Base-by-base conservation (phyloP, 2,888 invertebrate species). In the Urechis unicinctus region DNA sequence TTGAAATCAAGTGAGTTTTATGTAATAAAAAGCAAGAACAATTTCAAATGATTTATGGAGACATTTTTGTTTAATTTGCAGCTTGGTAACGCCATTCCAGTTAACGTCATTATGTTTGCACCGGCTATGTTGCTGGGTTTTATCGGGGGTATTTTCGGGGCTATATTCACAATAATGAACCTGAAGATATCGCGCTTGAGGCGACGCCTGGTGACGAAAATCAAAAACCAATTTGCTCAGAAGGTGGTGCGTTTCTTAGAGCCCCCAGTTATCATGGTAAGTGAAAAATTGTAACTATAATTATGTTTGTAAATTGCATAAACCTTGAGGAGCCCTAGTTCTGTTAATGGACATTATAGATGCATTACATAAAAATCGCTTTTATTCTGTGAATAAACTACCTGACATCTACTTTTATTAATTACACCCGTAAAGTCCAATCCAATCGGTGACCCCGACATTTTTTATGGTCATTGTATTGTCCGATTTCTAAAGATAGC, bases 141-240 rank as follows among this genome's bases (percentile, higher is more conserved):
- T 0, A 55, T 78, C 17, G 79, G 80, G 3, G 80, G 80, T 2
- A 47, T 77, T 1, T 57, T 76, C 2, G 79, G 79, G 21, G 73
- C 78, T 17, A 61, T 73, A 17, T 80, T 79, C 58, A 79, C 77
- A 17, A 75, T 79, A 56, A 56, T 76, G 29, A 76, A 77, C 60
- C 66, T 80, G 13, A 80, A 80, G 61, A 69, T 77, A 48, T 69
- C 75, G 0, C 66, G 77, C 47, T 56, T 65, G 13, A 60, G 80
- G 31, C 70, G 77, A 50, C 68, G 68, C 28, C 26, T 77, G 0
- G 59, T 80, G 31, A 62, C 72, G n/a, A 65, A 64, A 22, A 68
- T 79, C n/a, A 52, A 29, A 17, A n/a, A 28, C 24, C 28, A 47
- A 31, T 29, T 25, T 26, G 4, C 46, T 9, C 60, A 54, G 45